Conservation (phyloP, 2,113 vertebrate genomes). For the Anolis carolinensis region DNA sequence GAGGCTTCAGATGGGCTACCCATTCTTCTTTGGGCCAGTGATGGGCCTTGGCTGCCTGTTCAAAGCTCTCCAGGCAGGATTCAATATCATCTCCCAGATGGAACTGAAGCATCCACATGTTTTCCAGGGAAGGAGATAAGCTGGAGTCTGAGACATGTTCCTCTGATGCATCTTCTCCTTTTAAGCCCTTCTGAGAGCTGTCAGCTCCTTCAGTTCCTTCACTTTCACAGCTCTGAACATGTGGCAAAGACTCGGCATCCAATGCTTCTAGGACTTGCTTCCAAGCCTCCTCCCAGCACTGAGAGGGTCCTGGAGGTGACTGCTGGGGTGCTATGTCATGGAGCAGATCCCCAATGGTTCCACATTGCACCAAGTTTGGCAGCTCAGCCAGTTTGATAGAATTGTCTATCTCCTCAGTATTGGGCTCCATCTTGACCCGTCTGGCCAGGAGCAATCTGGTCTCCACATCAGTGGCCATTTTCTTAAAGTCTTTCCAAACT, state of each 20-base stretch:
- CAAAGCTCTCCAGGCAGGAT: constrained; percentile 13
- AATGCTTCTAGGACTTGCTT: background rate
- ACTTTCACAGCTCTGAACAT: background rate
- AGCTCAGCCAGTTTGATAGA: background rate
- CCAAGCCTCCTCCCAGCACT: constrained; percentile 18
- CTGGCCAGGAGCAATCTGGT: background rate
- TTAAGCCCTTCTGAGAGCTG: background rate
- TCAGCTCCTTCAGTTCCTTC: background rate
- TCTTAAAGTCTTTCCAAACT: background rate
- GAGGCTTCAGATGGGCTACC: background rate
- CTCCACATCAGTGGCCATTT: background rate
- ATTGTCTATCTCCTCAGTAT: background rate
- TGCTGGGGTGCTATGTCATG: background rate
- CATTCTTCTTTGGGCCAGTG: constrained; percentile 6
- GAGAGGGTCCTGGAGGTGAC: background rate
- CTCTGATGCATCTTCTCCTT: background rate
- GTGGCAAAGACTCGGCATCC: background rate
- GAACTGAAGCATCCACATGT: background rate
- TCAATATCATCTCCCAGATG: constrained; percentile 24
- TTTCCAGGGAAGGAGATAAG: background rate
- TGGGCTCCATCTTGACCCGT: background rate
- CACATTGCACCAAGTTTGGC: background rate
- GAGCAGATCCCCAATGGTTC: constrained; percentile 3
- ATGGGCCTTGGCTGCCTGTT: background rate
- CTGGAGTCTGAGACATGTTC: background rate